Base-by-base conservation (phyloP, 2,888 invertebrate species). In the Lysandra coridon region DNA sequence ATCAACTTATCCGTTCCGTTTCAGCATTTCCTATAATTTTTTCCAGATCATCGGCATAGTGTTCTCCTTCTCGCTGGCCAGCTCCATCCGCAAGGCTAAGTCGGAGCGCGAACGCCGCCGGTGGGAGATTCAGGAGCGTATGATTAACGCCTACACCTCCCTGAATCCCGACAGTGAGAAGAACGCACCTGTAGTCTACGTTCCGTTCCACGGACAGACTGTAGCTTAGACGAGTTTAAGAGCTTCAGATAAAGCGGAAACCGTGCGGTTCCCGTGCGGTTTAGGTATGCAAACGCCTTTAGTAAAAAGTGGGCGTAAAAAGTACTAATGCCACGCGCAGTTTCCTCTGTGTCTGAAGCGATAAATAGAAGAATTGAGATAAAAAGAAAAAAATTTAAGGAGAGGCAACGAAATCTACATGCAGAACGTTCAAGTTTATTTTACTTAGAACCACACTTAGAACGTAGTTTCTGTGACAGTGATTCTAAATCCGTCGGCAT, bases 51-150 rank as follows among this genome's bases (percentile, higher is more conserved):
- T 98, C 85, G 98, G 98, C 83, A 97, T 98, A 78, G 95, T 98
- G 82, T 98, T 98, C 88, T 98, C 99, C 1, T 97, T 98, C 89
- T 97, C 98, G 92, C 93, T 99, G 89, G 98, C 98, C 80, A 96
- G 97, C 87, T 97, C 98, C 2, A 97, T 99, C 87, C 96, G 97
- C 81, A 96, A 96, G 82, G 96, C 97, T 81, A 97, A 97, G 89
- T 96, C 96, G 0, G 96, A 97, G 84, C 96, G 96, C 64, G 96
- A 96, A 85, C 96, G 96, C 80, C 95, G 96, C 78, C 95, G 96
- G 78, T 97, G 96, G 96, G 96, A 97, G 88, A 93, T 96, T 81
- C 95, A 96, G 82, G 95, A 96, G 83, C 95, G 95, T 62, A 92
- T 96, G 83, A 92, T 95, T 81, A 95, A 94, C 82, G 91, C 93